phyloP scores from a whole-genome alignment of 2,888 invertebrate genomes.

The Orthosia gothica region DNA sequence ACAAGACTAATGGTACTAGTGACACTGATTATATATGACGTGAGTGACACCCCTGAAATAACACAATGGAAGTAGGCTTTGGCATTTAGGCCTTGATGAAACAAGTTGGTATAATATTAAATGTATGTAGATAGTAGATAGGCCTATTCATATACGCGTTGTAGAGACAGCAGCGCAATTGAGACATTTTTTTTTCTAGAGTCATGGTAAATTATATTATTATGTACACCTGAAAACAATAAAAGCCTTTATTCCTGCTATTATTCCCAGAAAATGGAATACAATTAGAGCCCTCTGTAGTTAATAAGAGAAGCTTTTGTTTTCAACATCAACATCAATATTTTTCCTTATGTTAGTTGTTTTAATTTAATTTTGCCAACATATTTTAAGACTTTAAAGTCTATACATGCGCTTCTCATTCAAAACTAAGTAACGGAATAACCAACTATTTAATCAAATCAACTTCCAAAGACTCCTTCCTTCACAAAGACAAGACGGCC shows the following conservation, averaged over 20 bases:
- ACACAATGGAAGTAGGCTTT: background rate
- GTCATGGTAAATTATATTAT: background rate
- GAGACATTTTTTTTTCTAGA: background rate
- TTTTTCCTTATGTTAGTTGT: too few relatives aligned
- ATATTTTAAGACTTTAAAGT: too few relatives aligned
- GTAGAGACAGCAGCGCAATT: slow-evolving; percentile 5
- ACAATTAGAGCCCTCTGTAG: too few relatives aligned
- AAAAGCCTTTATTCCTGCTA: too few relatives aligned
- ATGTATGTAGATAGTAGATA: background rate
- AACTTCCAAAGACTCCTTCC: slow-evolving; percentile 10
- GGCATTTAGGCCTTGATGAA: slow-evolving; percentile 11
- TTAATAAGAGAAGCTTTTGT: too few relatives aligned
- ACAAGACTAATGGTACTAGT: slow-evolving; percentile 54
- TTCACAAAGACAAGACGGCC: slow-evolving; percentile 12
- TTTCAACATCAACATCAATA: too few relatives aligned
- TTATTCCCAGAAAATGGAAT: too few relatives aligned
- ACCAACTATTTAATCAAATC: slow-evolving; percentile 27
- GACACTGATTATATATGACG: slow-evolving; percentile 58
- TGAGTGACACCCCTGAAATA: slow-evolving; percentile 39
- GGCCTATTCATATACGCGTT: background rate
- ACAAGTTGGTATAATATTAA: slow-evolving; percentile 11
- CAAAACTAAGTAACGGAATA: slow-evolving; percentile 20
- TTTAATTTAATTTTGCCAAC: too few relatives aligned
- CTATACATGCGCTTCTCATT: background rate
- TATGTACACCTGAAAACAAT: too few relatives aligned